Conservation (phyloP, 2,797 vertebrate species). For the Micromesistius poutassou region DNA sequence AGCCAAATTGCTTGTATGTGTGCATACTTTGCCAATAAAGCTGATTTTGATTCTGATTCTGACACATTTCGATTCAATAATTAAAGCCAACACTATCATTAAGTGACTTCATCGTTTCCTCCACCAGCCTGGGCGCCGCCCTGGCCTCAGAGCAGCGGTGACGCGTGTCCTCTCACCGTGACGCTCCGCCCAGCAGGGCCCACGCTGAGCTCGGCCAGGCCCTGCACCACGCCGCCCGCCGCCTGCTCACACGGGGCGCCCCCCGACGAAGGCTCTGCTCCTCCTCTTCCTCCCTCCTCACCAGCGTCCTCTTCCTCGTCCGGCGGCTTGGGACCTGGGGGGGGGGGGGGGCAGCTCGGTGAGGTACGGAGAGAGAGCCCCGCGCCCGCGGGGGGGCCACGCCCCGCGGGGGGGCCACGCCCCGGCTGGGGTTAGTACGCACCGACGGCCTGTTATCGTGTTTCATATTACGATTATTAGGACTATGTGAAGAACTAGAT, state of each 20-base stretch:
- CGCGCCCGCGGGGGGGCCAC: not conserved
- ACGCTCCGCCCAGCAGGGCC: constrained; percentile 73
- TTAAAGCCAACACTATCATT: not conserved
- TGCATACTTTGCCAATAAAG: too few species aligned
- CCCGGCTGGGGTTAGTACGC: not conserved
- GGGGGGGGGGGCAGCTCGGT: not conserved
- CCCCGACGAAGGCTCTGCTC: constrained; percentile 35
- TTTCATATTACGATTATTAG: not conserved
- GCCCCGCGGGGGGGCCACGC: not conserved
- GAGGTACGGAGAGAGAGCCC: not conserved
- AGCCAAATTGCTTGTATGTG: too few species aligned
- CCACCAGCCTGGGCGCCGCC: not conserved
- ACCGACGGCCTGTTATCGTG: not conserved
- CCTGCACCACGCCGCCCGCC: constrained; percentile 71
- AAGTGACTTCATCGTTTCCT: not conserved
- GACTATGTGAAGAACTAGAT: too few species aligned
- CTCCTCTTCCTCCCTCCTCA: constrained; percentile 34
- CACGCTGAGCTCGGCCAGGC: constrained; percentile 74
- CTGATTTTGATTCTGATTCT: too few species aligned
- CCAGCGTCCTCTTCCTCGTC: constrained; percentile 48
- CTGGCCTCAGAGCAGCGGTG: too few species aligned
- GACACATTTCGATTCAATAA: not conserved
- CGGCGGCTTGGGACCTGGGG: constrained; percentile 71
- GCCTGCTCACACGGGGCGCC: constrained; percentile 67
- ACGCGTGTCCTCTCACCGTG: constrained; percentile 74